Evolutionary conservation across 1,140 invertebrate genomes (phyloP).

Genomic region (Aphelinus certus): DNA sequence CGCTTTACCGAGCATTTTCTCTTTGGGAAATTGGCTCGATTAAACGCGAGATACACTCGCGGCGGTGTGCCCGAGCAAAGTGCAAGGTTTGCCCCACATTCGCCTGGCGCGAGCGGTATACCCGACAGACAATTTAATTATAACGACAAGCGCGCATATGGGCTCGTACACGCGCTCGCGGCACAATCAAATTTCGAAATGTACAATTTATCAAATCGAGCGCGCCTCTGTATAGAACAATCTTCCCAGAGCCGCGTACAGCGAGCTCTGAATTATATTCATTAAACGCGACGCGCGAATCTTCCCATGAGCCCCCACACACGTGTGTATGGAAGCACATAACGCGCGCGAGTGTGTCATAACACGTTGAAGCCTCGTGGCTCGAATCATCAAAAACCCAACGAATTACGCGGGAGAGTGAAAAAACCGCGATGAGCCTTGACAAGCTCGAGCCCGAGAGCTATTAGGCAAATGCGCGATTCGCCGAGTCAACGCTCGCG

Average conservation of each 20-base stretch:
- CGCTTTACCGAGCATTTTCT: too few species aligned
- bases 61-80: too few species aligned
- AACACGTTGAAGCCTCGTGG: background rate
- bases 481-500: background rate
- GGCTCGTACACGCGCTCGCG: background rate
- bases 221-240: background rate
- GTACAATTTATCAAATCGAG: conserved; percentile 12
- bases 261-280: conserved; percentile 3
- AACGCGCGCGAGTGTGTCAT: background rate
- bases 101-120: too few species aligned
- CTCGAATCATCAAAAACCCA: conserved; percentile 7
- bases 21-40: too few species aligned
- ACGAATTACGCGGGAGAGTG: background rate
- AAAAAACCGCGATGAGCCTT: background rate
- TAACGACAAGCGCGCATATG: too few species aligned
- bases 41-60: too few species aligned
- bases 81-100: too few species aligned
- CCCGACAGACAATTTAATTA: too few species aligned
- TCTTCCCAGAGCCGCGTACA: background rate
- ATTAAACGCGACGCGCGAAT: background rate
- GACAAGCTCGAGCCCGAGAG: background rate
- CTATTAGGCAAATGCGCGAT: conserved; percentile 8
- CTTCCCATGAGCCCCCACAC: conserved; percentile 7
- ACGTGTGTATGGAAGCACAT: background rate
- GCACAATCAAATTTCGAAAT: conserved; percentile 17